Evolutionary conservation across 2,113 vertebrate species (phyloP).

Genomic region (Corydoras sp.): DNA sequence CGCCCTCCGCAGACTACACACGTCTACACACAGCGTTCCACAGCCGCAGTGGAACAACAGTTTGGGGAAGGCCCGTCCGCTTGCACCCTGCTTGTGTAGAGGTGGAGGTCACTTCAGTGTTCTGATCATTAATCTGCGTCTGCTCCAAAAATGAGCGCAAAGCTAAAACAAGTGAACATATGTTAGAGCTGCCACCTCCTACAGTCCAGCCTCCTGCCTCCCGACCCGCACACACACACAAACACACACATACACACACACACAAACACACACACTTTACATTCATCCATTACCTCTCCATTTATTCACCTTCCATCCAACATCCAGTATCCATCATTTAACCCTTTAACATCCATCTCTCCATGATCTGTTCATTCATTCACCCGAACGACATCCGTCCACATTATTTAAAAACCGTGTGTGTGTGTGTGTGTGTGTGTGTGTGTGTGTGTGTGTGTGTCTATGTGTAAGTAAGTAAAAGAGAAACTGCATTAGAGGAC

Average conservation of each 20-base stretch:
- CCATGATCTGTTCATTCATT: not conserved
- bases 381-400: not conserved
- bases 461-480: too few relatives aligned
- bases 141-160: not conserved
- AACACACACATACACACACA: conserved; percentile 19
- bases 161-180: conserved; percentile 46
- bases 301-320: not conserved
- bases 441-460: too few relatives aligned
- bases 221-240: conserved; percentile 13
- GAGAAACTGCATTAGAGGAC: too few relatives aligned
- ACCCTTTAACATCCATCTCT: not conserved
- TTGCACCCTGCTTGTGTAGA: too few relatives aligned
- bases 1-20: too few relatives aligned
- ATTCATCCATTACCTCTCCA: not conserved
- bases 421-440: too few relatives aligned
- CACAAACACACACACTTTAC: not conserved
- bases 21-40: too few relatives aligned
- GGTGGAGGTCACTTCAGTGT: too few relatives aligned
- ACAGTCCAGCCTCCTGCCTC: conserved; percentile 18
- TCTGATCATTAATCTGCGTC: too few relatives aligned
- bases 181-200: conserved; percentile 37
- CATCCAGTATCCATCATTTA: not conserved
- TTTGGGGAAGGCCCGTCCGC: too few relatives aligned
- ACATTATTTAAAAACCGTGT: not conserved
- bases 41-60: too few relatives aligned